Base-by-base conservation (phyloP, 2,888 invertebrate genomes). In the Crematogaster levior region DNA sequence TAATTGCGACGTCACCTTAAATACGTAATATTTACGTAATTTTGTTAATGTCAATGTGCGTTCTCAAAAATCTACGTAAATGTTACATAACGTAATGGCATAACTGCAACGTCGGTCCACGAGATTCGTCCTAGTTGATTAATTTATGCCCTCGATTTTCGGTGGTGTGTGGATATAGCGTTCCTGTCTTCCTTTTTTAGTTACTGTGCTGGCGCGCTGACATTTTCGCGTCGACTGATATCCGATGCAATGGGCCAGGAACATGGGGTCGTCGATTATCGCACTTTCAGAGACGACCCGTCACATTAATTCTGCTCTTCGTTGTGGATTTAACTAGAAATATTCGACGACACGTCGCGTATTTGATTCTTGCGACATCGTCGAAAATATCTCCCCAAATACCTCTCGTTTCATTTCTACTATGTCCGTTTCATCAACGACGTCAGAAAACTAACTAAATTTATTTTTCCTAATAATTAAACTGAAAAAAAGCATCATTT, bases 61-160 rank as follows among this genome's bases (percentile, higher is more conserved):
- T n/a, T n/a, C n/a, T 40, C 27, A 3, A 10, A 60, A 65, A 34
- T 34, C n/a, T n/a, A n/a, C n/a, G n/a, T n/a, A n/a, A n/a, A n/a
- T n/a, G n/a, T n/a, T n/a, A n/a, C n/a, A n/a, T n/a, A n/a, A n/a
- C n/a, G n/a, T n/a, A n/a, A n/a, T n/a, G n/a, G n/a, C n/a, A n/a
- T n/a, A n/a, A n/a, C n/a, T n/a, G 30, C 30, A 3, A 3, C 53
- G 70, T 70, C 82, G 60, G 60, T 75, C 77, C 70, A 60, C 72
- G 81, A 63, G 77, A 43, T 43, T 68, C 65, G 56, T 18, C n/a
- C 70, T 68, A 46, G 77, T 87, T 89, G 88, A 88, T 88, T 88
- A 88, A 88, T 88, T 88, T 85, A 89, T 87, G 77, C 82, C 75
- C 79, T 61, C 83, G 82, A 85, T 84, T 88, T 88, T 86, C 83